These are phyloP conservation scores for Anableps anableps DNA, from an alignment of 2,797 vertebrate genomes.

Conservation along the genomic window DNA sequence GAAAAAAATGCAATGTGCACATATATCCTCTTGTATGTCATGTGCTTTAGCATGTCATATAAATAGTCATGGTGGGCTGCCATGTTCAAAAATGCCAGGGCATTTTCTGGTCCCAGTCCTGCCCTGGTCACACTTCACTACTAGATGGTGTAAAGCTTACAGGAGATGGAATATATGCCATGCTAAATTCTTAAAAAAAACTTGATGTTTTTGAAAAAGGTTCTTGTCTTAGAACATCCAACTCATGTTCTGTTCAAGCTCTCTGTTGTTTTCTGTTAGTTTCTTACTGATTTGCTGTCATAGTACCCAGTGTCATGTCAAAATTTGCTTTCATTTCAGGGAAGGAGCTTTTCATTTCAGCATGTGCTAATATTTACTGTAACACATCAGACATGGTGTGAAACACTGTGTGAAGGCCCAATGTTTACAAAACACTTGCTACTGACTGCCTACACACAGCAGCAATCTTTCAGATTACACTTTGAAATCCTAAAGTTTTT, in stretches of 20 bases:
- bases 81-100: no score
- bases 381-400: conserved; percentile 58
- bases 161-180: not conserved
- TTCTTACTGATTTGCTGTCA: not conserved
- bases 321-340: conserved; percentile 53
- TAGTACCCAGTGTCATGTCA: conserved; percentile 16
- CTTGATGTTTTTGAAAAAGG: no score
- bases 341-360: conserved; percentile 48
- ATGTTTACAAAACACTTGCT: conserved; percentile 39
- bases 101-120: no score
- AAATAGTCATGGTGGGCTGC: not conserved
- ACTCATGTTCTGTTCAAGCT: no score
- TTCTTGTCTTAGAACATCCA: not conserved
- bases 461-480: conserved; percentile 9
- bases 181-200: not conserved
- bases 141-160: not conserved
- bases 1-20: not conserved
- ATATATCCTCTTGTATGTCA: no score
- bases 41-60: not conserved
- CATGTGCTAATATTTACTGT: conserved; percentile 57
- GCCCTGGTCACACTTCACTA: not conserved
- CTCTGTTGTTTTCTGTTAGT: not conserved
- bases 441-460: conserved; percentile 14
- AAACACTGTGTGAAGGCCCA: conserved; percentile 59
- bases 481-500: not conserved